phyloP scores from a whole-genome alignment of 2,113 vertebrate genomes.

The Aramus guarauna region DNA sequence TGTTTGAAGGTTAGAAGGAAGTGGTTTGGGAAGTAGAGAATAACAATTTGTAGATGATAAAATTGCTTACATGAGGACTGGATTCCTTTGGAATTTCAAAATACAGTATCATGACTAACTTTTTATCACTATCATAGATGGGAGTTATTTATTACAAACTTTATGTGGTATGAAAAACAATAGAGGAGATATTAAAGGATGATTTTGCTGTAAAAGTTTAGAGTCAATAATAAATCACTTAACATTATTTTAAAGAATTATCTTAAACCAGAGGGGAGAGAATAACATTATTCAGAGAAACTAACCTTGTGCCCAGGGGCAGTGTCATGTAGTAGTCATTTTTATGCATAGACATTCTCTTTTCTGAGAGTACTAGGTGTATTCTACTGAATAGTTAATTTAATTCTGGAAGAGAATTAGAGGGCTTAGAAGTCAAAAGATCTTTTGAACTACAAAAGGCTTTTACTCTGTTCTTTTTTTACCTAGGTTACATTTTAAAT shows the following conservation, averaged over 20 bases:
- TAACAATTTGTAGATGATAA: background rate
- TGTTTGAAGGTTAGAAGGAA: background rate
- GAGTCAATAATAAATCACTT: background rate
- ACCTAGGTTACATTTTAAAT: background rate
- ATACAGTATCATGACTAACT: background rate
- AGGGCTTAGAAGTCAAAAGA: background rate
- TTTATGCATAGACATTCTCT: background rate
- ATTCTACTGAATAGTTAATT: background rate
- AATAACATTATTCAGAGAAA: background rate
- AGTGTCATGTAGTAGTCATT: background rate
- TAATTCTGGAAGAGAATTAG: background rate
- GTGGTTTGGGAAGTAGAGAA: background rate
- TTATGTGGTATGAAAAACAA: slow-evolving; percentile 11
- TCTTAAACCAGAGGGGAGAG: background rate
- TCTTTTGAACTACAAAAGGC: background rate
- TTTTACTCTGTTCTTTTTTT: background rate
- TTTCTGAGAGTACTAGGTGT: background rate
- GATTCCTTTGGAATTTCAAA: slow-evolving; percentile 19
- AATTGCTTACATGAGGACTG: background rate
- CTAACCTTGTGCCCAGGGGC: background rate
- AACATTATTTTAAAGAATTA: background rate
- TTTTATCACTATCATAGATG: background rate
- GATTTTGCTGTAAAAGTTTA: background rate
- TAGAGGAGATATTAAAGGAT: background rate
- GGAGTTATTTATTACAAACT: slow-evolving; percentile 64